Evolutionary conservation across 2,888 invertebrate species (phyloP), one percentile per base, ranked within the genome.

Genomic region (Dicroscelio sp.): DNA sequence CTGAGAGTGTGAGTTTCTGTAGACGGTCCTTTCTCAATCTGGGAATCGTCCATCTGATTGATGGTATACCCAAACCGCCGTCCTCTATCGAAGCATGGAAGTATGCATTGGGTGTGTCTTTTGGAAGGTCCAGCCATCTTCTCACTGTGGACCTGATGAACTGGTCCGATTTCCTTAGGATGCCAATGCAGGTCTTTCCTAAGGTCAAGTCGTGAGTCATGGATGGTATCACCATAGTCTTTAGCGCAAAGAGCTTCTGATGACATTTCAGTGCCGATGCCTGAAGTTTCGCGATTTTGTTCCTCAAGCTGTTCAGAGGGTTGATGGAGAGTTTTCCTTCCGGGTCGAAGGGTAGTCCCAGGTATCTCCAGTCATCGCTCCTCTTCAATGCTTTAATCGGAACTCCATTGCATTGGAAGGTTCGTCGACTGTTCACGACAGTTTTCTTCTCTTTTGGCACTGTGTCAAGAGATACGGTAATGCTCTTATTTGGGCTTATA

Each of bases 231-330:
- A 97, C 94, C 93, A 96, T 94, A 2, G 89, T 93, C 92, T 96
- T 93, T 71, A 97, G 91, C 0, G 96, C 91, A 55, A 95, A 95
- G n/a, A 96, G 87, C 93, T 96, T 94, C 91, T 97, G 96, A 79
- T 96, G 95, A 20, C 96, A 96, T 88, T 96, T 96, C 27, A 97
- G 94, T 0, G 96, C 82, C 0, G 87, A 71, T 94, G 79, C 91
- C 84, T 48, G 91, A 82, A 20, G 90, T 90, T 87, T 94, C 0
- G 23, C n/a, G 93, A 25, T 92, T 63, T 76, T 73, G 2, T n/a
- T 55, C 12, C 6, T 33, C 1, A 88, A 14, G 88, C 17, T 23
- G 0, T n/a, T 35, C 2, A 25, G 17, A 0, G 83, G 71, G n/a
- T 71, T 43, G 5, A 52, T 20, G 0, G 8, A 5, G 1, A 3